Conservation (phyloP, 2,797 vertebrate species). For the Gymnopithys bicolor region DNA sequence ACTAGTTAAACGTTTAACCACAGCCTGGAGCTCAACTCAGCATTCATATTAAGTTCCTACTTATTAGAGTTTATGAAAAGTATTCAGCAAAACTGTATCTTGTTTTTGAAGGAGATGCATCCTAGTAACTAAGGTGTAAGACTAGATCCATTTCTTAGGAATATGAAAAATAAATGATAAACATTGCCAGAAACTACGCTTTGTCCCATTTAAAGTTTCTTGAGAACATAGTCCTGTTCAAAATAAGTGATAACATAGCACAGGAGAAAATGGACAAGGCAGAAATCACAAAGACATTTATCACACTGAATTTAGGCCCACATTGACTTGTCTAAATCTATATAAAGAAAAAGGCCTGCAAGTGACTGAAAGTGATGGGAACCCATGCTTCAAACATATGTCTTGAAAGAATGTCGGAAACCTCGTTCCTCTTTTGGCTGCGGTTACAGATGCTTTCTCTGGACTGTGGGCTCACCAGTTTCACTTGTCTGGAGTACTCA, state of each 20-base stretch:
- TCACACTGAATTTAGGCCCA: background rate
- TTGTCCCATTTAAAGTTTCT: background rate
- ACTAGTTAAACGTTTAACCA: constrained; percentile 61
- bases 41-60: constrained; percentile 47
- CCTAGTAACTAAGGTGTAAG: background rate
- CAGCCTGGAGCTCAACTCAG: constrained; percentile 18
- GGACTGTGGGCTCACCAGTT: constrained; percentile 2
- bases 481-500: background rate
- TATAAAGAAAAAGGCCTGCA: constrained; percentile 32
- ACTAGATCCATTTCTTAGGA: background rate
- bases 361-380: constrained; percentile 12
- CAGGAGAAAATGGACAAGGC: background rate
- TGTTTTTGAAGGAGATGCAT: background rate
- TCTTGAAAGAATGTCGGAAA: constrained; percentile 12
- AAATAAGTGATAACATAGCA: background rate
- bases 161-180: background rate
- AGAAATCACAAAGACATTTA: background rate
- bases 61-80: constrained; percentile 3
- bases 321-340: background rate
- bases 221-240: background rate
- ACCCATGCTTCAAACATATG: constrained; percentile 19
- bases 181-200: background rate
- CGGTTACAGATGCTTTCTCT: constrained; percentile 25
- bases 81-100: background rate
- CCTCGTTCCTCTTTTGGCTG: constrained; percentile 42